Conservation (phyloP, 2,797 vertebrate species). For the Trichosurus vulpecula region DNA sequence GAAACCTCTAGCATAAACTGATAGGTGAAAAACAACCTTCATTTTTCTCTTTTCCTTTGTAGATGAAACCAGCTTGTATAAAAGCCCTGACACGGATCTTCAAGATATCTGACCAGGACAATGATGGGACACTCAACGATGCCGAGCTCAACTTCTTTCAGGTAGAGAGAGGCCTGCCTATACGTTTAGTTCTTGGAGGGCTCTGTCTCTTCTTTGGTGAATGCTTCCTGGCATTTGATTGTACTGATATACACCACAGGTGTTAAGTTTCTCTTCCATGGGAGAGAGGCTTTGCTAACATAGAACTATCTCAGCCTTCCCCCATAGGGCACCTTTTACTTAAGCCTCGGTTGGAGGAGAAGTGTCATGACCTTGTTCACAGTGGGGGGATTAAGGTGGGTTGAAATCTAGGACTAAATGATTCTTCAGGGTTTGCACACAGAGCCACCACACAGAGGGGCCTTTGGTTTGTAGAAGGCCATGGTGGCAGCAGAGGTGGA, state of each 20-base stretch:
- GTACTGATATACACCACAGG: background rate
- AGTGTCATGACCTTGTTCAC: background rate
- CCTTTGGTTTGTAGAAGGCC: constrained; percentile 26
- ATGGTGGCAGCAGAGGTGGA: background rate
- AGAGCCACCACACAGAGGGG: constrained; percentile 23
- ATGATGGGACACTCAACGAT: constrained; percentile 95
- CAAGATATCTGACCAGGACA: constrained; percentile 96
- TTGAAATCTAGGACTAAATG: constrained; percentile 34
- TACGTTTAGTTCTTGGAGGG: background rate
- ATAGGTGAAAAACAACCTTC: constrained; percentile 28
- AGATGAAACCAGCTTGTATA: constrained; percentile 95
- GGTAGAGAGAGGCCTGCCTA: constrained; percentile 82
- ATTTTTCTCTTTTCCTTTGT: constrained; percentile 60
- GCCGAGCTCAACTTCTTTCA: constrained; percentile 97
- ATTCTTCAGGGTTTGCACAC: constrained; percentile 41
- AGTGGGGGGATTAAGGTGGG: constrained; percentile 18
- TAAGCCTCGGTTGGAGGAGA: background rate
- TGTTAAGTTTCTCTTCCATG: constrained; percentile 13
- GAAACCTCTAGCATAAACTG: constrained; percentile 31
- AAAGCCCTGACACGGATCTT: constrained; percentile 96
- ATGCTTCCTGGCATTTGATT: background rate
- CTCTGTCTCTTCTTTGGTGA: constrained; percentile 16
- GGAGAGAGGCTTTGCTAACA: constrained; percentile 23
- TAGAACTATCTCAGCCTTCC: constrained; percentile 26
- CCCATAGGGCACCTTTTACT: constrained; percentile 16